Percentiles rank a stretch among this genome's conserved stretches.
phyloP scores from a whole-genome alignment of 2,888 invertebrate species.

The Merodon equestris region DNA sequence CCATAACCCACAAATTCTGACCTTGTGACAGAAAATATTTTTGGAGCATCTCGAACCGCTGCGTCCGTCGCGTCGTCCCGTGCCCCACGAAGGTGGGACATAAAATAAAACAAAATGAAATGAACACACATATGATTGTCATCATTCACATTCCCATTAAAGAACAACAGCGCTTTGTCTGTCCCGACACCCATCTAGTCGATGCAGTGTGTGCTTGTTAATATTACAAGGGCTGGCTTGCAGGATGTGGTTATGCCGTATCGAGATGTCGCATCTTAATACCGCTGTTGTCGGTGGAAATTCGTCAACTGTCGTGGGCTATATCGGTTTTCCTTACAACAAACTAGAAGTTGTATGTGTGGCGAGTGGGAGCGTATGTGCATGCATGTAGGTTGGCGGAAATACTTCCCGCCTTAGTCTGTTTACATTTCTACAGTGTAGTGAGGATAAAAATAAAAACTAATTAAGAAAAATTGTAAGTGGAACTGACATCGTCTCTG shows the following conservation, averaged over 20 bases:
- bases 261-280: too few species aligned
- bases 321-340: neutral
- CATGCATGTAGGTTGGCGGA: constrained; percentile 49
- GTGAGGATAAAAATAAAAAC: constrained; percentile 60
- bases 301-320: neutral
- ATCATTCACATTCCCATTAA: too few species aligned
- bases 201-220: too few species aligned
- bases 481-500: constrained; percentile 50
- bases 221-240: too few species aligned
- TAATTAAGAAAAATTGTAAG: constrained; percentile 65
- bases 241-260: too few species aligned
- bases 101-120: constrained; percentile 29
- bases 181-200: constrained; percentile 7
- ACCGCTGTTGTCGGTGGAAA: neutral
- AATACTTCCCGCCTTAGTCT: constrained; percentile 58
- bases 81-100: constrained; percentile 6
- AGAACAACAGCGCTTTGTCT: too few species aligned
- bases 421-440: constrained; percentile 43
- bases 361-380: neutral
- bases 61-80: constrained; percentile 1
- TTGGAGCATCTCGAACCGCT: constrained; percentile 23
- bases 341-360: constrained; percentile 53
- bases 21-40: constrained; percentile 57
- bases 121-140: constrained; percentile 29
- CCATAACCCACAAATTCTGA: constrained; percentile 51